These are phyloP conservation scores for Ptilonorhynchus violaceus DNA, from an alignment of 2,113 vertebrate genomes.

Conservation along the genomic window DNA sequence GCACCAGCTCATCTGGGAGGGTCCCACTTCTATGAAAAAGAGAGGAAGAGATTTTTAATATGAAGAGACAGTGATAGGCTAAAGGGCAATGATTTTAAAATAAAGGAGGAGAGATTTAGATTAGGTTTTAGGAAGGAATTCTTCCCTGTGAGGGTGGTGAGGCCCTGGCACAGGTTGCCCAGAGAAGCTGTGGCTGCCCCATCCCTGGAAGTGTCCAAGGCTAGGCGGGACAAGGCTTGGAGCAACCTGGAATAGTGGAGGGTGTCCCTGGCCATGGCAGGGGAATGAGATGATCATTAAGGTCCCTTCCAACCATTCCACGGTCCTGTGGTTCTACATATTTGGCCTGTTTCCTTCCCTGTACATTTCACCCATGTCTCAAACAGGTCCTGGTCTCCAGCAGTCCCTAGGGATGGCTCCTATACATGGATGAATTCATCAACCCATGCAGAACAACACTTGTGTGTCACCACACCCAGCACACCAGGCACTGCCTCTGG, in stretches of 20 bases:
- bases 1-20: background rate
- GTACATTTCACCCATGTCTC: background rate
- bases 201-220: background rate
- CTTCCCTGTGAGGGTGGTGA: background rate
- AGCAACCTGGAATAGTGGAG: background rate
- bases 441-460: background rate
- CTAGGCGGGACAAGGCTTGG: fast-evolving
- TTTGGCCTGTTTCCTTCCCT: background rate
- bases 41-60: background rate
- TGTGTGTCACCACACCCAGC: background rate
- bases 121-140: background rate
- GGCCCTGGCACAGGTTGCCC: background rate
- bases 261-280: background rate
- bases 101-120: background rate
- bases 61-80: background rate
- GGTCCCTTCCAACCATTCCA: background rate
- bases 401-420: background rate
- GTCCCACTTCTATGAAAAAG: background rate
- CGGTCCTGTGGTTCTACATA: background rate
- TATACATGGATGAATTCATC: background rate
- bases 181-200: background rate
- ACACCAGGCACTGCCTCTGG: background rate
- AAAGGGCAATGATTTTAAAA: background rate
- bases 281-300: background rate
- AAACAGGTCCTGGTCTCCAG: background rate